Percentiles rank a stretch among this genome's conserved stretches.
phyloP scores from a whole-genome alignment of 2,113 vertebrate genomes.

The Cebidichthys violaceus region DNA sequence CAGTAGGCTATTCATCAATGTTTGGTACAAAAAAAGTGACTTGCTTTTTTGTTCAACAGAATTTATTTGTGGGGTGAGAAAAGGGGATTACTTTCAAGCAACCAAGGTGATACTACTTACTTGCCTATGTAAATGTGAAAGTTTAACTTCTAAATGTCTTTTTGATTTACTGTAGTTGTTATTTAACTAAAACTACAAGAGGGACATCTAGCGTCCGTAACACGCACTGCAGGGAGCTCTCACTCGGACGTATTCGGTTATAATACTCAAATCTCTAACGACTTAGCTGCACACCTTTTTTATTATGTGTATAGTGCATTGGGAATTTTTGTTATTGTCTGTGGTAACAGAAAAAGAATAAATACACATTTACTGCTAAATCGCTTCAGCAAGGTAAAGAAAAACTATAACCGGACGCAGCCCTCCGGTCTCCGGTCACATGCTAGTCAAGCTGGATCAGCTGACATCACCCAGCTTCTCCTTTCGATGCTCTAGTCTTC shows the following conservation, averaged over 20 bases:
- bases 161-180: background rate
- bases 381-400: background rate
- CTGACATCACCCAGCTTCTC: slow-evolving; percentile 72
- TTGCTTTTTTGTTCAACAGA: too few species aligned
- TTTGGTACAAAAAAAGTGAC: too few species aligned
- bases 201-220: slow-evolving; percentile 52
- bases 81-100: background rate
- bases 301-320: background rate
- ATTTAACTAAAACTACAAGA: slow-evolving; percentile 8
- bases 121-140: background rate
- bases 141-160: background rate
- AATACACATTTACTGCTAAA: background rate
- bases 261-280: background rate
- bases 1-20: too few species aligned
- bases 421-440: slow-evolving; percentile 68
- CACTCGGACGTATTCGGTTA: background rate
- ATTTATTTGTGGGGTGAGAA: background rate
- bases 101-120: background rate
- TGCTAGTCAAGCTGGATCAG: slow-evolving; percentile 75
- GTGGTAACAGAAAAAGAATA: rapidly evolving
- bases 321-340: too few species aligned
- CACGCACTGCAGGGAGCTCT: background rate
- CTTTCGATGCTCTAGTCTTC: slow-evolving; percentile 55
- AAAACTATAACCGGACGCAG: slow-evolving; percentile 33
- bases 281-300: background rate